Base-by-base conservation (phyloP, 2,113 vertebrate genomes). In the Hiodon tergisus region DNA sequence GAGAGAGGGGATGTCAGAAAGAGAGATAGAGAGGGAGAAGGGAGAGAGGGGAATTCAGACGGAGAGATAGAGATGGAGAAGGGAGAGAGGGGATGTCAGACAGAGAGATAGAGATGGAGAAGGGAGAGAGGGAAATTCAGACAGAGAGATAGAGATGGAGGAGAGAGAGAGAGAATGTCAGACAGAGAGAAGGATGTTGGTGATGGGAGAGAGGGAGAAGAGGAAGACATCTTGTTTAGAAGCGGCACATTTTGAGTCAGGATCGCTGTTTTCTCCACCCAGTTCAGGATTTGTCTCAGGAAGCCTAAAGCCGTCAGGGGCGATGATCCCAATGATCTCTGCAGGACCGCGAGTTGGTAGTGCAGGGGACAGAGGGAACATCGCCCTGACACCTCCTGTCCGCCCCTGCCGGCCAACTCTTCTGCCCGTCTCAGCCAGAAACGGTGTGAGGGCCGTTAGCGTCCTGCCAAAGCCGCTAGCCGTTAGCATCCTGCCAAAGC, bases 341-440 rank as follows among this genome's bases (percentile, higher is more conserved):
- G 5, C 10, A 10, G 10, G 54, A 57, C 5, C 5, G 54, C 31
- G 31, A 31, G 31, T 31, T 57, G 54, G 54, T 5, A 57, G 54
- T 57, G 54, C 10, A 10, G 31, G 31, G 31, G 31, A 31, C 54
- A 7, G 54, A 10, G 54, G 54, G 54, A 57, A 5, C 14, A 62
- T 16, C 16, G 54, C 58, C 76, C 51, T 68, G 52, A 75, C 72
- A 47, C 46, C 52, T 71, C 31, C 46, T 55, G 17, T 8, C 51
- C 48, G 6, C 10, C 31, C 68, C 65, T 51, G 78, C 65, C 70
- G 76, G 17, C 53, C 16, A 72, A 68, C 11, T n/a, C 14, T 55
- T 58, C 69, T 48, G 74, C 63, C 54, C 57, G 60, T 54, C 53
- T 17, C 46, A 68, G 8, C 61, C 13, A 62, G 70, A 72, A 66